Evolutionary conservation across 2,797 vertebrate species (phyloP), one percentile per base, ranked within the genome.

Genomic region (Dromococcyx pavoninus): DNA sequence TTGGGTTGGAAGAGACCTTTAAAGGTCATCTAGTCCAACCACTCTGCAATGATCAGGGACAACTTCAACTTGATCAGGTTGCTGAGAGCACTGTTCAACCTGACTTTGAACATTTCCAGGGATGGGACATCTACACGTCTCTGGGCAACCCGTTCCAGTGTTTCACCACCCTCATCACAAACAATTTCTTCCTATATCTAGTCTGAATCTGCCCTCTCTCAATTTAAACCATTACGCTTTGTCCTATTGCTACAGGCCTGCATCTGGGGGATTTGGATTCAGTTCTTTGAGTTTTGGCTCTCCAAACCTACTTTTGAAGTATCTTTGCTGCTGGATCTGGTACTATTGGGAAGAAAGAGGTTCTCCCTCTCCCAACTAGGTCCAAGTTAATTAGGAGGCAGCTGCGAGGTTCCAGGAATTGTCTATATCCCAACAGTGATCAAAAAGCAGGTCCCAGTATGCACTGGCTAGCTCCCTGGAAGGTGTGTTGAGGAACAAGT

Each of bases 331-430:
- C 41, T 90, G 66, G 21, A 3, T 39, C 37, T 39, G 46, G 32
- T 78, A 53, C 32, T 62, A 14, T 9, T 74, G 65, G 41, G 30
- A 62, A 86, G n/a, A 81, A 76, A 51, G 43, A 54, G 13, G 25
- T 64, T 13, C 9, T 37, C 9, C 7, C 0, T 23, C 43, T 46
- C 53, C 53, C 0, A 2, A 0, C 22, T 8, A 10, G 22, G 10
- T 65, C 44, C 64, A 58, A 15, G 50, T 90, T 90, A 37, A 65
- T 72, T 78, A 62, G 58, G 23, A 33, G 86, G 76, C 1, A 7
- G 46, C 51, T 77, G 32, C 0, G 0, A 91, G 48, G 37, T 35
- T 67, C 23, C 32, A 53, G 67, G 46, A 84, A 23, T 23, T 0
- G 1, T 5, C 9, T 62, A 5, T 64, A 70, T 70, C n/a, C 23